These are phyloP conservation scores for Mesorhabditis spiculigera DNA, from an alignment of 2,888 invertebrate species.

Conservation along the genomic window DNA sequence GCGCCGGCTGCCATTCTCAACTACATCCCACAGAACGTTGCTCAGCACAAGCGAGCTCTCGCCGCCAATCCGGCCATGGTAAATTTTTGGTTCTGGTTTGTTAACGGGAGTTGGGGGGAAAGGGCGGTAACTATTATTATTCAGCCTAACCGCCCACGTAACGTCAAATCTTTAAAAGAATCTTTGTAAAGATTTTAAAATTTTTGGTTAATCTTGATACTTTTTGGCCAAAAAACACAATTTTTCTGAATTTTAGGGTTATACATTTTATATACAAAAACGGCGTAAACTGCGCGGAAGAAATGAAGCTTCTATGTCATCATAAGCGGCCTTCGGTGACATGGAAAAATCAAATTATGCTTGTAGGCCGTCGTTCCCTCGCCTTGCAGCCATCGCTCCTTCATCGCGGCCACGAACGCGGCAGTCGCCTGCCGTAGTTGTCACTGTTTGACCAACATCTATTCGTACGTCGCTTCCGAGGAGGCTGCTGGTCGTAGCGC, in stretches of 20 bases:
- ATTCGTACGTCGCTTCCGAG: neutral
- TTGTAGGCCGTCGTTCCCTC: neutral
- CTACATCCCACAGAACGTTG: neutral
- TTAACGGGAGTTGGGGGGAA: too few species aligned
- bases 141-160: neutral
- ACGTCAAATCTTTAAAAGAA: neutral
- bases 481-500: conserved; percentile 3
- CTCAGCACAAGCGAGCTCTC: neutral
- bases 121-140: too few species aligned
- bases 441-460: conserved; percentile 1
- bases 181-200: neutral
- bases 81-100: too few species aligned
- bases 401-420: neutral
- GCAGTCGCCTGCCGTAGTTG: neutral
- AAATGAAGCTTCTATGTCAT: too few species aligned
- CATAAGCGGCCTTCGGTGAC: too few species aligned
- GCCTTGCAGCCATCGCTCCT: conserved; percentile 5
- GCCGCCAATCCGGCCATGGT: too few species aligned
- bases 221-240: neutral
- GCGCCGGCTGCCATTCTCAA: neutral
- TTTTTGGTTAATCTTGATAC: neutral
- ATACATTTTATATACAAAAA: too few species aligned
- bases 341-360: too few species aligned
- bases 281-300: too few species aligned
- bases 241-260: too few species aligned